phyloP scores from a whole-genome alignment of 1,140 invertebrate species.

The Oedothorax gibbosus region DNA sequence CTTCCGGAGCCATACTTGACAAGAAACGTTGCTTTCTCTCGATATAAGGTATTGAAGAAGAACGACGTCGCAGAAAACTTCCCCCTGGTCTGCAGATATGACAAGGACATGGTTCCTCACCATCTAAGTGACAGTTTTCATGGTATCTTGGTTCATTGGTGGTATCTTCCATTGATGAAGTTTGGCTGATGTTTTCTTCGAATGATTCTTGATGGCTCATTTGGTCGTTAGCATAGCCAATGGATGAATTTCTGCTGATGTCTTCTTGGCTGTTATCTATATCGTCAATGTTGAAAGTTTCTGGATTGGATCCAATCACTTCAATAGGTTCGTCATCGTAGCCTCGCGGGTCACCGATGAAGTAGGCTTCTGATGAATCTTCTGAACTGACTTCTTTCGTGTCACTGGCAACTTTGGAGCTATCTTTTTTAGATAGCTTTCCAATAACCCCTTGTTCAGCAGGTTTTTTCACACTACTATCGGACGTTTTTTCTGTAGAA shows the following conservation, averaged over 20 bases:
- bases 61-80: slow-evolving; percentile 24
- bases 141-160: background rate
- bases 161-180: background rate
- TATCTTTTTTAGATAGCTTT: background rate
- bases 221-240: too few relatives aligned
- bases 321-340: background rate
- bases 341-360: slow-evolving; percentile 19
- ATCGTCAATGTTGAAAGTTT: background rate
- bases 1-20: background rate
- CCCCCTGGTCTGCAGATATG: slow-evolving; percentile 14
- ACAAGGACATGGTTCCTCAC: slow-evolving; percentile 20
- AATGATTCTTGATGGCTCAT: background rate
- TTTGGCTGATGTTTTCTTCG: background rate
- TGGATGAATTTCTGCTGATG: background rate
- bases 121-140: slow-evolving; percentile 14
- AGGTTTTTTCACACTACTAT: background rate
- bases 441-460: background rate
- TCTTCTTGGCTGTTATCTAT: background rate
- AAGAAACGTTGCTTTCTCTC: background rate
- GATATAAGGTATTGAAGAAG: slow-evolving; percentile 12
- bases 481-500: background rate
- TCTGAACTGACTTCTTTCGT: background rate
- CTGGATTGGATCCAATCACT: background rate
- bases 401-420: background rate
- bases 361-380: slow-evolving; percentile 25